A percentile compares a stretch with the other conserved stretches of the same genome.
These are phyloP conservation scores for Trinorchestia longiramus DNA, from an alignment of 1,140 invertebrate species.

Conservation along the genomic window DNA sequence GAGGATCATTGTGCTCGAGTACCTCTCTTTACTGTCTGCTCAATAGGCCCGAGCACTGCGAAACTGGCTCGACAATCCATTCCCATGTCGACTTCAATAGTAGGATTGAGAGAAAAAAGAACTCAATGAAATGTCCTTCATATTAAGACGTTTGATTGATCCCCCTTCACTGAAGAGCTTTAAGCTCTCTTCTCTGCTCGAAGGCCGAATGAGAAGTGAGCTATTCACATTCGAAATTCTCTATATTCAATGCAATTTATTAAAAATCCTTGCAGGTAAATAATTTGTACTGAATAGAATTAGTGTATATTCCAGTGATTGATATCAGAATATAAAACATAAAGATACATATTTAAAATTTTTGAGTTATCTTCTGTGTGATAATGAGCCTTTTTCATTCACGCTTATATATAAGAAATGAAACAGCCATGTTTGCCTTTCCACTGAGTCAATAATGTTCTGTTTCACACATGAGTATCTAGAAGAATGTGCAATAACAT, in stretches of 20 bases:
- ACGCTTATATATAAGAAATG: not conserved
- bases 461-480: not conserved
- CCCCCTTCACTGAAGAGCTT: conserved; percentile 36
- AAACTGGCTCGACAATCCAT: conserved; percentile 48
- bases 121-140: conserved; percentile 48
- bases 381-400: not conserved
- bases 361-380: not conserved
- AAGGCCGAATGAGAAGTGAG: not conserved
- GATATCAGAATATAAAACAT: not conserved
- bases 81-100: conserved; percentile 48
- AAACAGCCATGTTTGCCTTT: not conserved
- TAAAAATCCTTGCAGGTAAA: not conserved
- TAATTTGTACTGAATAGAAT: not conserved
- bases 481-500: not conserved
- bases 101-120: conserved; percentile 26
- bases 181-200: not conserved
- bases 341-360: not conserved
- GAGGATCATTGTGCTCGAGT: conserved; percentile 48
- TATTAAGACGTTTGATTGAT: conserved; percentile 54
- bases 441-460: not conserved
- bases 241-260: not conserved
- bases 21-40: conserved; percentile 44
- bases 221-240: not conserved
- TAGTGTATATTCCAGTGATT: not conserved
- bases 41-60: conserved; percentile 18